phyloP scores from a whole-genome alignment of 2,113 vertebrate genomes.

The Pituophis catenifer region DNA sequence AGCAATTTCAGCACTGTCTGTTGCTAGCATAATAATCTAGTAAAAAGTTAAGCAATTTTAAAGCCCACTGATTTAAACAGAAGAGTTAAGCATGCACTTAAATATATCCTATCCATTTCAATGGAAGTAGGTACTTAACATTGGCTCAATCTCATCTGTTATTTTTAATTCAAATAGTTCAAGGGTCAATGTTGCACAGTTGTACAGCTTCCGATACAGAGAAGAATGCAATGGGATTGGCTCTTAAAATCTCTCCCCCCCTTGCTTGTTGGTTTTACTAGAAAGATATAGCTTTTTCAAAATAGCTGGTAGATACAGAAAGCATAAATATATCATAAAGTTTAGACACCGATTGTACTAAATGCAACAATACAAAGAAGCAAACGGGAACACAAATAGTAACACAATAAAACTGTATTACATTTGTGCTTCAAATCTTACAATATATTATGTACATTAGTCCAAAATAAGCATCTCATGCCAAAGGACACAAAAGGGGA shows the following conservation, averaged over 20 bases:
- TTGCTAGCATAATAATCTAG: slow-evolving; percentile 60
- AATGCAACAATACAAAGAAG: slow-evolving; percentile 83
- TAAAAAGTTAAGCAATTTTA: slow-evolving; percentile 11
- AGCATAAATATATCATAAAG: slow-evolving; percentile 79
- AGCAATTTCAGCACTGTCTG: slow-evolving; percentile 59
- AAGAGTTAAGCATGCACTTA: slow-evolving; percentile 8
- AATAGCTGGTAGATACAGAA: slow-evolving; percentile 79
- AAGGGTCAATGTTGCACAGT: slow-evolving; percentile 65
- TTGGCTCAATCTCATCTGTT: background rate
- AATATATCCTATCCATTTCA: background rate
- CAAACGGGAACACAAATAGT: slow-evolving; percentile 80
- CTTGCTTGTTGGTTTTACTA: slow-evolving; percentile 72
- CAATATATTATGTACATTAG: slow-evolving; percentile 96
- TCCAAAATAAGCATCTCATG: slow-evolving; percentile 99
- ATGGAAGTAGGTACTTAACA: slow-evolving; percentile 14
- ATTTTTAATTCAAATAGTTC: slow-evolving; percentile 60
- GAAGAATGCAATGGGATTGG: slow-evolving; percentile 68
- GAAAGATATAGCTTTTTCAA: slow-evolving; percentile 82
- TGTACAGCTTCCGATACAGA: slow-evolving; percentile 69
- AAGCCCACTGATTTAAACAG: slow-evolving; percentile 4
- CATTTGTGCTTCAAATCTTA: slow-evolving; percentile 99
- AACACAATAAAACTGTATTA: slow-evolving; percentile 99
- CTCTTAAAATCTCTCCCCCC: slow-evolving; percentile 67
- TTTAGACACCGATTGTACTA: slow-evolving; percentile 82
- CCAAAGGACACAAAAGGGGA: slow-evolving; percentile 84